A percentile compares a stretch with the other conserved stretches of the same genome.
These are phyloP conservation scores for Lophotriccus pileatus DNA, from an alignment of 2,797 vertebrate genomes.

Conservation along the genomic window DNA sequence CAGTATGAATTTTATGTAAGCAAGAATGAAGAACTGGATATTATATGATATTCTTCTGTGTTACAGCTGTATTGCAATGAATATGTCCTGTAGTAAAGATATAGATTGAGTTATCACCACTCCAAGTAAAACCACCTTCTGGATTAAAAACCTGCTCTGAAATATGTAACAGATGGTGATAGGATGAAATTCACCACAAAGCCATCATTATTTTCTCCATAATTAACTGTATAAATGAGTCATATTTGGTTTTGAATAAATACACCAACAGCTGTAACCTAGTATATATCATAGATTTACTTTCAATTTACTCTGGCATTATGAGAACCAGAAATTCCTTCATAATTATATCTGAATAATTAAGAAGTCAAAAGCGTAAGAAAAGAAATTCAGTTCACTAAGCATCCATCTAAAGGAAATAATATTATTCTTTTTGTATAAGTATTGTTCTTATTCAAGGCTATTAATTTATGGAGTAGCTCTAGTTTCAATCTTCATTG, in stretches of 20 bases:
- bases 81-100: background rate
- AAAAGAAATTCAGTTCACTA: background rate
- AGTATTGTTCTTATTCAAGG: background rate
- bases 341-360: background rate
- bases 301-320: background rate
- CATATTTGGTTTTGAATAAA: background rate
- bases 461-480: background rate
- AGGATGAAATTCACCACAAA: background rate
- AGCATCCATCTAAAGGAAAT: background rate
- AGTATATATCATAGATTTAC: background rate
- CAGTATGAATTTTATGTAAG: background rate
- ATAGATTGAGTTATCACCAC: background rate
- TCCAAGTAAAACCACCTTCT: background rate
- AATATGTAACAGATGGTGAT: conserved; percentile 5
- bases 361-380: background rate
- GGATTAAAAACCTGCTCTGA: conserved; percentile 11
- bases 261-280: background rate
- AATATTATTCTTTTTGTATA: background rate
- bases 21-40: background rate
- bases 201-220: background rate
- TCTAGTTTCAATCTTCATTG: background rate
- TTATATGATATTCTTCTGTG: background rate
- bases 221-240: background rate
- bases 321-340: background rate
- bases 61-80: background rate